Conservation (phyloP, 64 coral and sea anemone genomes). For the Catalaphyllia jardinei region DNA sequence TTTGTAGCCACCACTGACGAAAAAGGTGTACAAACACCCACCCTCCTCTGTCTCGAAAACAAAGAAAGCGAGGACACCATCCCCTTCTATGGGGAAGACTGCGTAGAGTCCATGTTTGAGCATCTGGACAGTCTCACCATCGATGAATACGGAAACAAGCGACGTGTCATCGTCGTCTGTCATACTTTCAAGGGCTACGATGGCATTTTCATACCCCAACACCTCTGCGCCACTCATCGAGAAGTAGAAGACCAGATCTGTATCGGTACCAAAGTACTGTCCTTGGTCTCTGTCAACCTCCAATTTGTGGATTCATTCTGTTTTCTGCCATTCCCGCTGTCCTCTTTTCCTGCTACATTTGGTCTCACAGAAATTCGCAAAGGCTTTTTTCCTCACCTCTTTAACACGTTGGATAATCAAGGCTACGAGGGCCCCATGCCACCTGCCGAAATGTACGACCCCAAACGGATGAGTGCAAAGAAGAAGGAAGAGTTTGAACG, state of each 20-base stretch:
- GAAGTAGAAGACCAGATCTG: background rate
- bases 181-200: conserved; percentile 26
- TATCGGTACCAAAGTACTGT: background rate
- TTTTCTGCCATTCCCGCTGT: background rate
- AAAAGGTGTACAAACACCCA: too few species aligned
- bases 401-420: background rate
- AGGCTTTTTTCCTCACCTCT: conserved; percentile 9
- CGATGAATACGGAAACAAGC: background rate
- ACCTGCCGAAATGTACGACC: background rate
- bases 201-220: background rate
- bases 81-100: too few species aligned
- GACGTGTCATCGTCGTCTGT: background rate
- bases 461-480: background rate
- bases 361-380: background rate
- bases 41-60: too few species aligned
- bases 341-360: background rate
- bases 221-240: background rate
- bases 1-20: too few species aligned
- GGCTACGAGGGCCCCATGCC: background rate
- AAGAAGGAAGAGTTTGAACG: background rate
- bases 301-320: background rate
- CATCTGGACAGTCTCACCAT: too few species aligned
- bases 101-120: too few species aligned
- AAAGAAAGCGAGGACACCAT: too few species aligned
- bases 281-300: background rate